Evolutionary conservation across 1,140 invertebrate species (phyloP).

Genomic region (Pentalonia nigronervosa): DNA sequence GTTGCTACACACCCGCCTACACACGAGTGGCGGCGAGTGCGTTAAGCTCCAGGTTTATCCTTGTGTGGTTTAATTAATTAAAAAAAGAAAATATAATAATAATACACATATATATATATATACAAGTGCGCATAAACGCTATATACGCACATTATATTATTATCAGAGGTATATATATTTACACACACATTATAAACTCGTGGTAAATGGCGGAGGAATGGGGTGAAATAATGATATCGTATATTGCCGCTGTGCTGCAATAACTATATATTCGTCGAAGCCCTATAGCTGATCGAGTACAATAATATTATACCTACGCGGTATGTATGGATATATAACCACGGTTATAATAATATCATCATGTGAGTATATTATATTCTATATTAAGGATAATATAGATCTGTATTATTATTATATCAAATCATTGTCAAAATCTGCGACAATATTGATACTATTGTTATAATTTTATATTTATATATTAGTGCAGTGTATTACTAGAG

Average conservation of each 20-base stretch:
- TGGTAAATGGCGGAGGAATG: background rate
- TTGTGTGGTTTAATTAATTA: conserved; percentile 37
- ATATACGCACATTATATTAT: background rate
- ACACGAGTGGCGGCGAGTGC: background rate
- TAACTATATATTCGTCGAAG: background rate
- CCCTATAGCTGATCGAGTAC: background rate
- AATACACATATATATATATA: background rate
- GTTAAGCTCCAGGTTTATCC: conserved; percentile 35
- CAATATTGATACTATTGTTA: too few relatives aligned
- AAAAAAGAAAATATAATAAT: background rate
- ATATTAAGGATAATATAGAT: background rate
- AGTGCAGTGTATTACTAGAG: too few relatives aligned
- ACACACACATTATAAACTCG: background rate
- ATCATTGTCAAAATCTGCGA: too few relatives aligned
- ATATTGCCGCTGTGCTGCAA: background rate
- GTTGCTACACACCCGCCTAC: background rate
- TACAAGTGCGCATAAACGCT: background rate
- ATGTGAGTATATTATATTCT: background rate
- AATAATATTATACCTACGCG: background rate
- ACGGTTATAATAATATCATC: background rate
- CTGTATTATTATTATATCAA: background rate
- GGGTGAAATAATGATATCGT: background rate
- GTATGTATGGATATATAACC: too few relatives aligned
- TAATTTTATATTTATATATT: background rate
- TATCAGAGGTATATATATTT: background rate